phyloP scores from a whole-genome alignment of 2,113 vertebrate genomes.

The Vidua chalybeata region DNA sequence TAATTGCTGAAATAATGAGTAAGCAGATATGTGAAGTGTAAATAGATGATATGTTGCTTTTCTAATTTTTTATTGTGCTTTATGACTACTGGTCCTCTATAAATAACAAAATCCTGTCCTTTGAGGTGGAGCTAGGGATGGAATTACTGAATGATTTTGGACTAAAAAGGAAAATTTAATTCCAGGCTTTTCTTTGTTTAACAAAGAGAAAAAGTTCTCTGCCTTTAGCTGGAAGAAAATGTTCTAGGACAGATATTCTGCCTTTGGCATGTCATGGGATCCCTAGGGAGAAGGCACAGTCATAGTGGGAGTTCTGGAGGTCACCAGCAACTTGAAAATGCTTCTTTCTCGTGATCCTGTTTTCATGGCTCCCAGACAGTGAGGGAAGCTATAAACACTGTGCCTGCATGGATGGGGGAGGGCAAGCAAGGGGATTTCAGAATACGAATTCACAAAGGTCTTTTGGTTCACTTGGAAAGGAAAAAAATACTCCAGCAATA shows the following conservation, averaged over 20 bases:
- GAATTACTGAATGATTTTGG: not conserved
- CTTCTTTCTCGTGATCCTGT: conserved; percentile 18
- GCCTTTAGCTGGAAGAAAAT: conserved; percentile 47
- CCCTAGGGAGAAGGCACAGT: conserved; percentile 13
- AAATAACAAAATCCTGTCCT: not conserved
- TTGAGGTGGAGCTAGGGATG: not conserved
- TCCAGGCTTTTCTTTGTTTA: not conserved
- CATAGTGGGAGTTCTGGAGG: not conserved
- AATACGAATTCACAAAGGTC: not conserved
- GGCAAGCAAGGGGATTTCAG: not conserved
- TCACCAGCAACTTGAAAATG: not conserved
- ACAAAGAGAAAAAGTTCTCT: not conserved
- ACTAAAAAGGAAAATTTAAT: not conserved
- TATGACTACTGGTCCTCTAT: not conserved
- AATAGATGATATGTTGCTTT: not conserved
- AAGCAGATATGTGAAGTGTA: not conserved
- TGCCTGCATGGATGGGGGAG: not conserved
- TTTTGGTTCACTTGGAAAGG: not conserved
- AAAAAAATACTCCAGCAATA: not conserved
- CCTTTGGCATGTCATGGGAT: conserved; percentile 6
- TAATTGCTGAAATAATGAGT: not conserved
- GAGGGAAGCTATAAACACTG: not conserved
- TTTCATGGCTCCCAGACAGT: conserved; percentile 5
- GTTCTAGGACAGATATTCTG: conserved; percentile 36
- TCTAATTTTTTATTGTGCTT: not conserved